Base-by-base conservation (phyloP, 2,888 invertebrate species). In the Margaritifera margaritifera region DNA sequence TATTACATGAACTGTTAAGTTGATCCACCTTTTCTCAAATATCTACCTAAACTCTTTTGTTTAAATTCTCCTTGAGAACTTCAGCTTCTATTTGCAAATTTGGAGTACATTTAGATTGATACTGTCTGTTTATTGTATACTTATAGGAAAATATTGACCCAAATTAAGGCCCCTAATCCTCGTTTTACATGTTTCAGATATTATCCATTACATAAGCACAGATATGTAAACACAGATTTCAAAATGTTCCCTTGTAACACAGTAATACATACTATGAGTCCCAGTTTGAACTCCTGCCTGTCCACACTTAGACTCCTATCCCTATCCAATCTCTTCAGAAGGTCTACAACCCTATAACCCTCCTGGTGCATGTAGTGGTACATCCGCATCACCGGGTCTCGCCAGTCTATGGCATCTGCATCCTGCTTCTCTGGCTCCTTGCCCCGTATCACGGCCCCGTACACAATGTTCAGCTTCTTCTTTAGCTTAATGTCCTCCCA, bases 301-400 rank as follows among this genome's bases (percentile, higher is more conserved):
- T 80, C 82, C 6, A 86, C 78, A 64, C 80, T 80, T 66, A 80
- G 77, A 69, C 78, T 83, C n/a, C 77, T 71, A 68, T 86, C 86
- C 58, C 78, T 80, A 57, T 86, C 84, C 55, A 84, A 73, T 51
- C 81, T 64, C 60, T 83, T 82, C 75, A 86, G 80, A n/a, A 86
- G 71, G 68, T 86, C 86, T 22, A 86, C 78, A 8, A 84, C 84
- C 25, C 86, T 69, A 64, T 83, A 81, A 19, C 83, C 83, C 64
- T 82, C 71, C 24, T 80, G 80, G 65, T 78, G 80, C 82, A 86
- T 85, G 72, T 77, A 82, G 61, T 84, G 80, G 66, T 77, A 84
- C 71, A 85, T 69, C n/a, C 80, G 75, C 58, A 78, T 70, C 18
- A 83, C 77, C 3, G 83, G 83, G 62, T 83, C 80, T 58, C 75